Base-by-base conservation (phyloP, 92 coral and sea anemone genomes). In the Isaurus tuberculatus region DNA sequence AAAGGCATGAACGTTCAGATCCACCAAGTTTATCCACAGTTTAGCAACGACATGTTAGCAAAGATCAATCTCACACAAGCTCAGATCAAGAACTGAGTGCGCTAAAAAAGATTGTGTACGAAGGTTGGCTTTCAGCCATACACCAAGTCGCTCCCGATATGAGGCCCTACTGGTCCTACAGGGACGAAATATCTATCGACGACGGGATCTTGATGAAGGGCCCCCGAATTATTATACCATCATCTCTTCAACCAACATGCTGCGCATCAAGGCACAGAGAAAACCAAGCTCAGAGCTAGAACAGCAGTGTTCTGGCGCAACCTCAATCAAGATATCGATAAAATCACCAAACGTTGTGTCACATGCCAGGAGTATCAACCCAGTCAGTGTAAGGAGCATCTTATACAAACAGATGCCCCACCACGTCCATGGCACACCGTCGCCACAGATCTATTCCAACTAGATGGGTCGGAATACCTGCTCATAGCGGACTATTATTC, bases 281-380 rank as follows among this genome's bases (percentile, higher is more conserved):
- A 86, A 36, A 68, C 84, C 80, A 81, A 86, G 44, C 87, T 72
- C 31, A 83, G 85, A 31, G 92, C 90, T 36, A 81, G 65, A 67
- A 67, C 84, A 67, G 36, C 79, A 15, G 87, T 87, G 32, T 84
- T 78, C 49, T 90, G 91, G 91, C 83, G 86, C 51, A 83, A 79
- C 32, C 86, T 86, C 16, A 58, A 57, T 72, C 65, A 33, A 29
- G 82, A 88, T 22, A 88, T 88, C 15, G 75, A 87, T 34, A 86
- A 48, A 19, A 67, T 83, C 10, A 83, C 85, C 14, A 16, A 61
- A 22, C 40, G 26, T 57, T 81, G 88, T 68, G 10, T 32, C 0
- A 55, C 70, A 23, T 86, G 85, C 88, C 79, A 78, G 51, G 72
- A 72, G 26, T 72, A 81, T 40, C 89, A 79, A 15, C 72, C 32